A percentile compares a stretch with the other conserved stretches of the same genome.
Conservation (phyloP, 2,888 invertebrate species). For the Drosophila neotestacea region DNA sequence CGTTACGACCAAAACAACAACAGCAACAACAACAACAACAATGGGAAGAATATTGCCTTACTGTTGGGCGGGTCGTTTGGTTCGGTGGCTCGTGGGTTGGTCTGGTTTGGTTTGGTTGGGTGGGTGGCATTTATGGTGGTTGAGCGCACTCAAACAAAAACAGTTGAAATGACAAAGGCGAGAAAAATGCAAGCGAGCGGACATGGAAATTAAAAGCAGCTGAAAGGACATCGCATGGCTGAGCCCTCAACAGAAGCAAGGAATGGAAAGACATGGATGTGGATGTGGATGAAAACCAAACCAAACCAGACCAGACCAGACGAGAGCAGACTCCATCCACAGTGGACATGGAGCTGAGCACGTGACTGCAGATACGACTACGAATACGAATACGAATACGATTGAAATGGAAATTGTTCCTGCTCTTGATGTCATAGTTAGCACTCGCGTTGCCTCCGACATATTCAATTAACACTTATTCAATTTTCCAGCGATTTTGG, state of each 20-base stretch:
- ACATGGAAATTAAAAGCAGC: slow-evolving; percentile 61
- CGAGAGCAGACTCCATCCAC: slow-evolving; percentile 16
- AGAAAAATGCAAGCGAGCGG: slow-evolving; percentile 65
- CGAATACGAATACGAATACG: slow-evolving; percentile 17
- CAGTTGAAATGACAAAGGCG: slow-evolving; percentile 58
- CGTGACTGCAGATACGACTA: slow-evolving; percentile 15
- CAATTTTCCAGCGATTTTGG: slow-evolving; percentile 69
- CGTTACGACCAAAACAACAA: slow-evolving; percentile 40
- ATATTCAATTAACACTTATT: slow-evolving; percentile 66
- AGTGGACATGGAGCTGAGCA: slow-evolving; percentile 36
- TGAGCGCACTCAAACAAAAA: slow-evolving; percentile 66
- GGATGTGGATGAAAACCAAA: background rate
- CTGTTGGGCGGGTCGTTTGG: slow-evolving; percentile 19
- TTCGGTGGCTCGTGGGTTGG: too few relatives aligned
- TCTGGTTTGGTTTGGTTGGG: background rate
- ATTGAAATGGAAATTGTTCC: slow-evolving; percentile 32
- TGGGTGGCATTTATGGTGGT: slow-evolving; percentile 47
- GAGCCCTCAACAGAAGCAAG: slow-evolving; percentile 24
- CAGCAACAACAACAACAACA: slow-evolving; percentile 2
- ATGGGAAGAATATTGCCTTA: slow-evolving; percentile 16
- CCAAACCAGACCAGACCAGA: background rate
- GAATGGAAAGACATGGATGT: slow-evolving; percentile 6
- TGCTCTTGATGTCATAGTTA: slow-evolving; percentile 54
- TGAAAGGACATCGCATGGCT: slow-evolving; percentile 62
- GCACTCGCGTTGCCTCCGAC: slow-evolving; percentile 38